Evolutionary conservation across 2,797 vertebrate species (phyloP).

Genomic region (Nyctalus aviator): DNA sequence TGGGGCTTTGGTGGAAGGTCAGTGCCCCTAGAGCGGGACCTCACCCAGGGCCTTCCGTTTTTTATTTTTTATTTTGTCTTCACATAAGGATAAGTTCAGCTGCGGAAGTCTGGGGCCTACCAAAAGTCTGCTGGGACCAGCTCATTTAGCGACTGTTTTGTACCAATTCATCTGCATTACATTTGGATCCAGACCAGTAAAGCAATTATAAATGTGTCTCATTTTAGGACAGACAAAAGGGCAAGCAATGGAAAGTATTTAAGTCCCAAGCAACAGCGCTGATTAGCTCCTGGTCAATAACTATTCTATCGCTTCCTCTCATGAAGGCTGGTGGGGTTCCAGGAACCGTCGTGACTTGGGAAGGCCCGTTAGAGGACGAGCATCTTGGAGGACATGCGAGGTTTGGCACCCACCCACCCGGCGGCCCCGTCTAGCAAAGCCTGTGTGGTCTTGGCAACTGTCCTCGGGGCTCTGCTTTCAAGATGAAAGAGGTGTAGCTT

Average conservation of each 20-base stretch:
- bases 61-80: background rate
- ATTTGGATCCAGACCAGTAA: conserved; percentile 69
- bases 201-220: conserved; percentile 73
- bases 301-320: conserved; percentile 52
- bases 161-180: conserved; percentile 61
- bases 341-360: conserved; percentile 47
- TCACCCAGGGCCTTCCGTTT: background rate
- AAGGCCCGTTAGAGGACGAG: conserved; percentile 60
- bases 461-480: conserved; percentile 90
- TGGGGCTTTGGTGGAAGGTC: conserved; percentile 70
- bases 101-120: background rate
- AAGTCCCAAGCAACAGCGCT: conserved; percentile 68
- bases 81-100: background rate
- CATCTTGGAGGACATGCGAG: background rate
- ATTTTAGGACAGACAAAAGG: conserved; percentile 68
- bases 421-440: conserved; percentile 76
- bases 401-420: conserved; percentile 31
- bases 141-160: conserved; percentile 45
- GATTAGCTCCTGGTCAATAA: conserved; percentile 78
- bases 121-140: background rate
- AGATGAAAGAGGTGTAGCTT: conserved; percentile 93
- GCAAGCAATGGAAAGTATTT: conserved; percentile 61
- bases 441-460: conserved; percentile 89
- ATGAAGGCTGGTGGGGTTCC: conserved; percentile 66
- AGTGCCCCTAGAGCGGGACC: background rate